These are phyloP conservation scores for Pteromalus puparum DNA, from an alignment of 1,140 invertebrate genomes.

Conservation along the genomic window DNA sequence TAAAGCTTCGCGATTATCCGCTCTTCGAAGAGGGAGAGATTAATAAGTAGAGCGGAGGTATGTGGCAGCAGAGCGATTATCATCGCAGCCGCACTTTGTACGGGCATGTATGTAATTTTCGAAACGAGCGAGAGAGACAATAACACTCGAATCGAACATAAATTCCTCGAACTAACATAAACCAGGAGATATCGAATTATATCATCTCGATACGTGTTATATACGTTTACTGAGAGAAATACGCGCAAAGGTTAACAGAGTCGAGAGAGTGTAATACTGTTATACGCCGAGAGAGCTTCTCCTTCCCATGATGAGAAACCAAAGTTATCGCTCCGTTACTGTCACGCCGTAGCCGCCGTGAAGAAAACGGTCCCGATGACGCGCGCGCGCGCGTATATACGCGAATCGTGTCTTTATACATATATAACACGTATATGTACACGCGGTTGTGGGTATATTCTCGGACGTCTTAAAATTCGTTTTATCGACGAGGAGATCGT, in stretches of 20 bases:
- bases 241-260: not conserved
- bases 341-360: not conserved
- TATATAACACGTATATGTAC: not conserved
- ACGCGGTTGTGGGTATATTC: not conserved
- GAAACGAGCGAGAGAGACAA: no score
- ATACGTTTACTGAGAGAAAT: no score
- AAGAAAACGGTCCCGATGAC: slow-evolving; percentile 11
- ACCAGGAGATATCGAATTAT: no score
- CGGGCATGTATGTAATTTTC: no score
- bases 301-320: slow-evolving; percentile 8
- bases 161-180: no score
- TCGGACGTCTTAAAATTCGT: not conserved
- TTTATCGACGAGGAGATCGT: not conserved
- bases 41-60: not conserved
- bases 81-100: no score
- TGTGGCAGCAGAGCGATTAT: not conserved
- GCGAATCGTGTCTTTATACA: not conserved
- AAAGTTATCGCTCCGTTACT: slow-evolving; percentile 26
- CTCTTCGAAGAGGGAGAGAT: not conserved
- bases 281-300: not conserved
- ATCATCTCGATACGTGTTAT: no score
- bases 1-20: slow-evolving; percentile 23
- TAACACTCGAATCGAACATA: no score
- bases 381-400: not conserved
- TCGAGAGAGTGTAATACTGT: not conserved